A percentile compares a stretch with the other conserved stretches of the same genome.
These are phyloP conservation scores for Lepidostoma basale DNA, from an alignment of 1,140 invertebrate species.

Conservation along the genomic window DNA sequence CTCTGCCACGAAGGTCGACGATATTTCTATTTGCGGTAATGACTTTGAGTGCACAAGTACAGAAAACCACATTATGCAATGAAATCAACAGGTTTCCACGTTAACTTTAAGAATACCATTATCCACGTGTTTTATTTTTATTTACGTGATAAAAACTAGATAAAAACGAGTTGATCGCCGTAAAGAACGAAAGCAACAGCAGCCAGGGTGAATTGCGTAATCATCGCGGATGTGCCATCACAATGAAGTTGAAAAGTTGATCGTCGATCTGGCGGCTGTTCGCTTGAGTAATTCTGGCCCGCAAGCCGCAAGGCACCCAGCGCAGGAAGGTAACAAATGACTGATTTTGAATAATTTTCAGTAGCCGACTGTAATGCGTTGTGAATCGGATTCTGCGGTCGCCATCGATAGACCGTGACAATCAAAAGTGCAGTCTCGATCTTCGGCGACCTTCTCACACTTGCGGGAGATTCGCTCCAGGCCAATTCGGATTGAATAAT, in stretches of 20 bases:
- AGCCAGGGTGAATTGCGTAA: neutral
- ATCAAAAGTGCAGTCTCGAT: neutral
- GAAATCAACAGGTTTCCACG: neutral
- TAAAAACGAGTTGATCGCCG: neutral
- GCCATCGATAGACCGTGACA: neutral
- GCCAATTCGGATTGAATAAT: no score
- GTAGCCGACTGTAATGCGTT: conserved; percentile 3
- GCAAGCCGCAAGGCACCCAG: conserved; percentile 14
- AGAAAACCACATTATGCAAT: conserved; percentile 11
- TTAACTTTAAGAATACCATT: neutral
- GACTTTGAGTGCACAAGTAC: no score
- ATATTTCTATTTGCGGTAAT: no score
- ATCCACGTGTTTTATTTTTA: conserved; percentile 1
- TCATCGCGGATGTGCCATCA: neutral
- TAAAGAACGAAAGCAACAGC: neutral
- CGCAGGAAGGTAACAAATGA: neutral
- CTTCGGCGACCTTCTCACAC: neutral
- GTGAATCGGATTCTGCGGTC: conserved; percentile 10
- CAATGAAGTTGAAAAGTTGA: neutral
- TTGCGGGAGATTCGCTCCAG: neutral
- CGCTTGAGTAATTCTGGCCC: neutral
- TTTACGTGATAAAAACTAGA: neutral
- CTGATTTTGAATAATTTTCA: conserved; percentile 5
- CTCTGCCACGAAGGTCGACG: no score
- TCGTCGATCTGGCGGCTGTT: neutral